Percentiles rank a stretch among this genome's conserved stretches.
Conservation (phyloP, 2,888 invertebrate genomes). For the Apodemia duryi region DNA sequence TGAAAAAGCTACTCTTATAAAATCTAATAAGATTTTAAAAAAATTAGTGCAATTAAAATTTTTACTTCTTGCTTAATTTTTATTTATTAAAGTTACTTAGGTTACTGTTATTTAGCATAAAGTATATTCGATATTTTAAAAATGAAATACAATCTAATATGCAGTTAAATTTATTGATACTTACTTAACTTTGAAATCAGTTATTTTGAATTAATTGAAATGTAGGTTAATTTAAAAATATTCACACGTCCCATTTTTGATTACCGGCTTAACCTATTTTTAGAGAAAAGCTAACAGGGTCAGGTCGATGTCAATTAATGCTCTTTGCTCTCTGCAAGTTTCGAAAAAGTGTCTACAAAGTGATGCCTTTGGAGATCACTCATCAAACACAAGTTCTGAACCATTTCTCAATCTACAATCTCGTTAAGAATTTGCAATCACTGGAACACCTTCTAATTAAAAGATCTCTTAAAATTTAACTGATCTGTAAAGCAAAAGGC, state of each 20-base stretch:
- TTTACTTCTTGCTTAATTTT: too few relatives aligned
- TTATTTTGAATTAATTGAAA: background rate
- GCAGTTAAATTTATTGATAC: too few relatives aligned
- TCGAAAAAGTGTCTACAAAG: constrained; percentile 1
- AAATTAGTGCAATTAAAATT: too few relatives aligned
- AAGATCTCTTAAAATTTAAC: constrained; percentile 1
- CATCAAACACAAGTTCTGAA: constrained; percentile 12
- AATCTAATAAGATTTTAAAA: too few relatives aligned
- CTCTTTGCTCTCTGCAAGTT: constrained; percentile 1
- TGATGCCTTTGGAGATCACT: constrained; percentile 2
- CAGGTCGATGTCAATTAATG: constrained; percentile 4
- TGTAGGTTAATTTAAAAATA: background rate
- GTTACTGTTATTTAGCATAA: too few relatives aligned
- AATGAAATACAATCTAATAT: too few relatives aligned
- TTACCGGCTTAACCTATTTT: background rate
- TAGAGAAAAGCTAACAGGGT: background rate
- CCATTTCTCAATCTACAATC: constrained; percentile 3
- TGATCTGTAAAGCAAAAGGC: background rate
- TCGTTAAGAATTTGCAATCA: constrained; percentile 10
- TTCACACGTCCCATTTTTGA: background rate
- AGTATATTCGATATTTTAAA: too few relatives aligned
- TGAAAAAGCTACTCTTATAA: too few relatives aligned
- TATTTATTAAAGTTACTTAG: too few relatives aligned
- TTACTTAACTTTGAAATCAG: too few relatives aligned
- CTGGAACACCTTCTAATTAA: constrained; percentile 4